Evolutionary conservation across 2,797 vertebrate genomes (phyloP), one percentile per base, ranked within the genome.

Genomic region (Rhinoraja longicauda): DNA sequence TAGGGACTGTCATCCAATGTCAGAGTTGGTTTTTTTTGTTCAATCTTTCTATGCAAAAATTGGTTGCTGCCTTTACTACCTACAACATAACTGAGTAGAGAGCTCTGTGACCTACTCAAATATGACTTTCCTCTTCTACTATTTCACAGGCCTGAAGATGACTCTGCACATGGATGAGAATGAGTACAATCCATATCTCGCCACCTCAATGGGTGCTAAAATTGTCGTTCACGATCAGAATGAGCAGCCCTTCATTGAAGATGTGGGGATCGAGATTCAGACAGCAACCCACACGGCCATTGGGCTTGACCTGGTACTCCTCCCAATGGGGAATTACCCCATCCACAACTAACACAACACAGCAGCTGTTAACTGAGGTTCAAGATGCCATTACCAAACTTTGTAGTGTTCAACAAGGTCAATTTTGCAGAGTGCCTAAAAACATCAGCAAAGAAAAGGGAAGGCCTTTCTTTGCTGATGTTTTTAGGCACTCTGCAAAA

Each of bases 171-270:
- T 97, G 21, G 96, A 96, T 0, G 96, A 97, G 94, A 95, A 96
- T 0, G 97, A 97, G 36, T 97, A 97, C 94, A 97, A 97, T 93
- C 97, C 97, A 72, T 97, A 95, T 94, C 94, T 97, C 94, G 95
- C 96, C 93, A 97, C 96, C 0, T 96, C 97, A 67, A 95, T 96
- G 0, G 97, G 97, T 12, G 97, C 97, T 9, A 97, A 97, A 94
- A 96, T 97, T 93, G 95, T 96, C 0, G 93, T 97, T 72, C 97
- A 97, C 0, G 96, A 94, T 94, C 97, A 97, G 24, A 78, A 97
- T 0, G 96, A 97, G 24, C 96, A 96, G 75, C 97, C 97, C 75
- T 97, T 97, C 94, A 95, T 97, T 0, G 97, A 97, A 93, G 97
- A 97, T 10, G 94, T 97, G 0, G 97, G 97, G 59, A 97, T 95